Evolutionary conservation across 1,140 invertebrate species (phyloP), one percentile per base, ranked within the genome.

Genomic region (Theocolax elegans): DNA sequence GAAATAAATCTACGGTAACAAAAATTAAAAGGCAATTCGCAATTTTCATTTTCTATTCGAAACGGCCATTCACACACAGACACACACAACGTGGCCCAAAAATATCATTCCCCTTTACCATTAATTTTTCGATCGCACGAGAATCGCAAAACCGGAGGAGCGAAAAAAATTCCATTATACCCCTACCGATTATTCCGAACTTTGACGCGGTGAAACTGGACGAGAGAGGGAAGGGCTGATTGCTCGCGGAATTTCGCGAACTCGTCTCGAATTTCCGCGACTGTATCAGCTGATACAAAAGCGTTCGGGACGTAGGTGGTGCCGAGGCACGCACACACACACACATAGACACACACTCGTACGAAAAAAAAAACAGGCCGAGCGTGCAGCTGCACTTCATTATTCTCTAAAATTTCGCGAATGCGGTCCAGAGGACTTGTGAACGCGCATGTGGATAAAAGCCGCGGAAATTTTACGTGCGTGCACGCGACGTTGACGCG

Each of bases 401-500:
- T 58, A 67, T 67, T 48, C 23, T 66, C 38, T 19, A 42, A 10
- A 42, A 54, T 66, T 65, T 53, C 35, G 23, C 23, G n/a, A 54
- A 53, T 65, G 51, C 7, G 15, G 29, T 53, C 27, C 31, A 31
- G 19, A 35, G 19, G 29, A 38, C 31, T 7, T 1, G 15, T 8
- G 17, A 8, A 2, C 23, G 7, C 23, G 10, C n/a, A 25, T 2
- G 40, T n/a, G 42, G 25, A 27, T 21, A 10, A 65, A 54, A 64
- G 31, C 31, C 15, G 29, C 13, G 60, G 29, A 51, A 51, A 51
- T 38, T 53, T 64, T n/a, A n/a, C 21, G 17, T 27, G 31, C 19
- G 48, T 65, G 49, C 49, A 9, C 1, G 63, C 35, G 49, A 65
- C 63, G 38, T 65, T 54, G 49, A 66, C 25, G 56, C 66, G 54